Evolutionary conservation across 2,797 vertebrate genomes (phyloP), one percentile per base, ranked within the genome.

Genomic region (Notolabrus celidotus): DNA sequence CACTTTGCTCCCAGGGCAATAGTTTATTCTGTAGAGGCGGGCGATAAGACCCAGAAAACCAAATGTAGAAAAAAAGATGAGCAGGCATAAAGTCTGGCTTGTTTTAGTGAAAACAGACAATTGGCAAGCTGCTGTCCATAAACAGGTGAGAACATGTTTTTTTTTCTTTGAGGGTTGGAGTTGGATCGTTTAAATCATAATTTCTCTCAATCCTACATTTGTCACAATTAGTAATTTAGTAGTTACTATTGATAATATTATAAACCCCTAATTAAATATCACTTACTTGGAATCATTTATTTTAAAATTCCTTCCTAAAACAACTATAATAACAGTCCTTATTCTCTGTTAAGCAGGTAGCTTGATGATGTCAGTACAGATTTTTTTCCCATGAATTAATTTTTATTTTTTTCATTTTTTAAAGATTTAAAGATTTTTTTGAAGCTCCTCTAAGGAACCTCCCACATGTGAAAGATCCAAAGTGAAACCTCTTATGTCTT

Each of bases 131-230:
- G 31, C 47, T 64, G 42, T 55, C 50, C 54, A 31, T 78, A 19
- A 56, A 27, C 64, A 73, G 41, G 66, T 69, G 56, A 31, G 34
- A 79, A 62, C 80, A 45, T 46, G 75, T 61, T 51, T 31, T 41
- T 51, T 58, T 58, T 49, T 59, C 27, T 63, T 75, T 43, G 49
- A 17, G 10, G 36, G n/a, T 51, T 47, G 14, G 9, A 31, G 42
- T 10, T 53, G 33, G 38, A 36, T 23, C 55, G 33, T 61, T 61
- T 10, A 34, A 46, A 61, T 68, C 10, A 1, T 63, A 23, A 47
- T 34, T 16, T 36, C 34, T 36, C 34, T 36, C 3, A 11, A 12
- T 36, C 1, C 34, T 58, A 7, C 15, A 31, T 43, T 36, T 36
- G 11, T 36, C 53, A 53, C 45, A 23, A 9, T 51, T n/a, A 39